phyloP scores from a whole-genome alignment of 2,797 vertebrate genomes.

The Simalia tracyae region DNA sequence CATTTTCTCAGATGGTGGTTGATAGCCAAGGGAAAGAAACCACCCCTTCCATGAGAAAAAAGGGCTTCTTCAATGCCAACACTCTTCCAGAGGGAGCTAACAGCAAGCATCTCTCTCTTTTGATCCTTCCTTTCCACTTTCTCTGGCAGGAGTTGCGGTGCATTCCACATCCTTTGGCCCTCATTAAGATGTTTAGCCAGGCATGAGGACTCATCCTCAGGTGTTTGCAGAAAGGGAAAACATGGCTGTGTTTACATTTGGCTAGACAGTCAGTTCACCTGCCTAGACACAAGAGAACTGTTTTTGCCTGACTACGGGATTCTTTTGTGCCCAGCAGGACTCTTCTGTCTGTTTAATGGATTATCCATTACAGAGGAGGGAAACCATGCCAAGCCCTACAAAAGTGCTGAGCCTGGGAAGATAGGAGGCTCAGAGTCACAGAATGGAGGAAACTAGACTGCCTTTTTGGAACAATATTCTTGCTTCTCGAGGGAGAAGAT shows the following conservation, averaged over 20 bases:
- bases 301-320: constrained; percentile 28
- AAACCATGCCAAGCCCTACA: constrained; percentile 1
- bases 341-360: constrained; percentile 50
- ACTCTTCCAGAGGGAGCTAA: not conserved
- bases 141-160: not conserved
- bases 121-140: constrained; percentile 8
- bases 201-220: constrained; percentile 22
- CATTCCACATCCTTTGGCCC: constrained; percentile 16
- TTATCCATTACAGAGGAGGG: constrained; percentile 37
- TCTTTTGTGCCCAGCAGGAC: constrained; percentile 39
- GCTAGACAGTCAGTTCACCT: constrained; percentile 57
- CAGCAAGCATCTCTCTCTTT: not conserved
- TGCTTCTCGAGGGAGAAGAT: not conserved
- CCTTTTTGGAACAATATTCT: not conserved
- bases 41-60: not conserved
- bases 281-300: constrained; percentile 48
- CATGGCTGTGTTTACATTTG: constrained; percentile 46
- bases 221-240: constrained; percentile 47
- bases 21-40: not conserved
- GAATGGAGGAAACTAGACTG: not conserved
- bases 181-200: constrained; percentile 11
- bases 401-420: constrained; percentile 11
- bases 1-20: constrained; percentile 21
- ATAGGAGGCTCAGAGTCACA: not conserved
- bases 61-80: not conserved